Base-by-base conservation (phyloP, 1,140 invertebrate species). In the Hetaerina americana region DNA sequence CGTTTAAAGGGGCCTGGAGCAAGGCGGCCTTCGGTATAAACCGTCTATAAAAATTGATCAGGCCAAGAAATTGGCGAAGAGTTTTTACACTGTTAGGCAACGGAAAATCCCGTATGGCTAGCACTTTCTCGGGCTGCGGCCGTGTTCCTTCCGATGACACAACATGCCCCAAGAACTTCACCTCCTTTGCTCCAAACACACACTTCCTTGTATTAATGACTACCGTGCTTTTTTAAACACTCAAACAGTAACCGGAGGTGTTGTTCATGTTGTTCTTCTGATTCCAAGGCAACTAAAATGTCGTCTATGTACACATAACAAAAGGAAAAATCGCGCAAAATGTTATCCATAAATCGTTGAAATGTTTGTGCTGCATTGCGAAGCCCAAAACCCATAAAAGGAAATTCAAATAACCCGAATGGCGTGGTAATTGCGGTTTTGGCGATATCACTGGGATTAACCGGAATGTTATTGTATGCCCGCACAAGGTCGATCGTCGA, bases 291-390 rank as follows among this genome's bases (percentile, higher is more conserved):
- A 5, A 87, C 75, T 2, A 86, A 76, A 28, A 88, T 80, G 74
- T 87, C 86, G 73, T 87, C 85, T 0, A 87, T 71, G 74, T 84
- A 87, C 0, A 78, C 76, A 67, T 79, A 75, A 66, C 27, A 72
- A 71, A 80, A 83, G 27, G 77, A 75, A 6, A 79, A 73, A 12
- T 76, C 81, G 57, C 75, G 5, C 0, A 84, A 74, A 0, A 84
- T 76, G 18, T 78, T 27, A 74, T 84, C 77, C 69, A 87, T 84
- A 12, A 81, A 79, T 18, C 84, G 71, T 75, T 85, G 81, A 74
- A 85, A 87, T 0, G 80, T 81, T 31, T 82, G 78, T 6, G 79
- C 78, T 8, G 82, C 82, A 74, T 83, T 83, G 25, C 74, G 71
- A 27, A 85, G 75, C n/a, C n/a, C 84, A 82, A 71, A 85, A 84